phyloP scores from a whole-genome alignment of 2,888 invertebrate species.

The Sphecodes monilicornis region DNA sequence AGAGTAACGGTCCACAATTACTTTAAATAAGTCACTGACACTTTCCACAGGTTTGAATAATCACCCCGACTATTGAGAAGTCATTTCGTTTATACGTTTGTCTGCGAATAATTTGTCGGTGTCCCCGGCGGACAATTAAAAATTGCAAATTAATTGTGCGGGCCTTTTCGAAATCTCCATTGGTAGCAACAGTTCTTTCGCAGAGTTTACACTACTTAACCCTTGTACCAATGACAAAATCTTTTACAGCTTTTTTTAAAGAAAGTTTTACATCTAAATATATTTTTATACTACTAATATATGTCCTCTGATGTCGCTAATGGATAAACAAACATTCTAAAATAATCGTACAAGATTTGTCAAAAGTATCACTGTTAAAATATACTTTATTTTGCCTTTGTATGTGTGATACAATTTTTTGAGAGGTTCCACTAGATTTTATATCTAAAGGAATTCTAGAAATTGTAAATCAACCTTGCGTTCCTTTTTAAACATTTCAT shows the following conservation, averaged over 20 bases:
- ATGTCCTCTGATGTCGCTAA: too few species aligned
- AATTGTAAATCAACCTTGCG: too few species aligned
- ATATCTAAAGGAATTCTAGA: too few species aligned
- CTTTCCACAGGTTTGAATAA: constrained; percentile 1
- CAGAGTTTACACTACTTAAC: background rate
- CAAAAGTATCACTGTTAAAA: too few species aligned
- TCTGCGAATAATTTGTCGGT: constrained; percentile 8
- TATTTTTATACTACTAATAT: background rate
- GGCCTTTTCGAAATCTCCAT: background rate
- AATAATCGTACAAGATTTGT: too few species aligned
- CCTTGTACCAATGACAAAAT: background rate
- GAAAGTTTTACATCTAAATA: background rate
- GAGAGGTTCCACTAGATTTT: too few species aligned
- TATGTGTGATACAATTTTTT: too few species aligned
- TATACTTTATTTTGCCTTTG: too few species aligned
- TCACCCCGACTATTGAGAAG: background rate
- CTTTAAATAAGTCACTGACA: constrained; percentile 50
- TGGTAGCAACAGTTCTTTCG: background rate
- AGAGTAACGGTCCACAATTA: constrained; percentile 58
- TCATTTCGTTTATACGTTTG: constrained; percentile 1
- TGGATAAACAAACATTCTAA: too few species aligned
- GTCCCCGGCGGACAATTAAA: constrained; percentile 2
- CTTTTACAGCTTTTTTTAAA: background rate
- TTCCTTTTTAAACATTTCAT: too few species aligned
- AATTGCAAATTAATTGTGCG: background rate